These are phyloP conservation scores for Adelognathus sp. DNA, from an alignment of 2,888 invertebrate genomes.

Conservation along the genomic window DNA sequence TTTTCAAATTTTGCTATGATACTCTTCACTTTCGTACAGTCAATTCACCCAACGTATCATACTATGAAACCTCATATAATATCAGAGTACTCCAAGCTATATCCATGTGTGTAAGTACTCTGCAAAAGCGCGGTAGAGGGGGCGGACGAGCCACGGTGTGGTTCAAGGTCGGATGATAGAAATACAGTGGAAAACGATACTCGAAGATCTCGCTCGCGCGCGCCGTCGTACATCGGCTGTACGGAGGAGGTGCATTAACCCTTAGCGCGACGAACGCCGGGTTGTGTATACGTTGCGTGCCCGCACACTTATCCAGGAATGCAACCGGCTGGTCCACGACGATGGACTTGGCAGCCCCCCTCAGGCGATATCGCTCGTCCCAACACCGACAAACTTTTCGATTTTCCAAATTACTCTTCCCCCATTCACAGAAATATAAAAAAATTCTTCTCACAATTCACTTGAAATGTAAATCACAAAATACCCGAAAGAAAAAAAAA, in stretches of 20 bases:
- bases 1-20: no score
- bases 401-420: no score
- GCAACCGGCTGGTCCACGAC: slow-evolving; percentile 59
- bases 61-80: no score
- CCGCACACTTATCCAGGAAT: slow-evolving; percentile 65
- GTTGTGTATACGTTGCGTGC: slow-evolving; percentile 51
- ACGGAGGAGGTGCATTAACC: slow-evolving; percentile 64
- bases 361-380: slow-evolving; percentile 26
- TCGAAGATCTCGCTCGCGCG: slow-evolving; percentile 56
- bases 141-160: slow-evolving; percentile 37
- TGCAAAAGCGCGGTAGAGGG: background rate
- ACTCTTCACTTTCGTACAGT: background rate
- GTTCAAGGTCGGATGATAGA: slow-evolving; percentile 64
- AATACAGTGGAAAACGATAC: slow-evolving; percentile 62
- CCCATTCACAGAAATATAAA: no score
- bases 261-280: slow-evolving; percentile 49
- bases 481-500: no score
- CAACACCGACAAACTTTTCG: no score
- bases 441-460: no score
- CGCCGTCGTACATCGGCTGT: slow-evolving; percentile 17
- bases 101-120: background rate
- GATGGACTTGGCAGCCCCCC: slow-evolving; percentile 6
- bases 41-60: background rate
- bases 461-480: no score
- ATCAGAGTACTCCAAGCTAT: background rate